Base-by-base conservation (phyloP, 2,113 vertebrate species). In the Capreolus pygargus region DNA sequence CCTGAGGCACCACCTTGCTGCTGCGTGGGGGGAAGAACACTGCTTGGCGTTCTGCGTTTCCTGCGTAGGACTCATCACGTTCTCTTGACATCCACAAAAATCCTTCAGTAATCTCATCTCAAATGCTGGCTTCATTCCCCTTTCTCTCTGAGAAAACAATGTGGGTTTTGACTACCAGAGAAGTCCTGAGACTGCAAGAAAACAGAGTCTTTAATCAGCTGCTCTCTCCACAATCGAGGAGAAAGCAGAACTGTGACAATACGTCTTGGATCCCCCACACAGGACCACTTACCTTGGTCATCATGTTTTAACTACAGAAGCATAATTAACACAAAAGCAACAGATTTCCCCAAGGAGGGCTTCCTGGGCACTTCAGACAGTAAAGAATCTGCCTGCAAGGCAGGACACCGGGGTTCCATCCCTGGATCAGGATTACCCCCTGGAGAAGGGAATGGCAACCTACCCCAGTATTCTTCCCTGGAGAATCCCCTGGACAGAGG, bases 11-110 rank as follows among this genome's bases (percentile, higher is more conserved):
- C 96, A 16, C 10, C 84, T 67, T 27, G 85, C 57, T 33, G 61
- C 23, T 6, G 3, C 0, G 0, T 6, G 1, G 8, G 7, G 11
- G 7, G 36, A 61, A 50, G 8, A 19, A 19, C 36, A 55, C 1
- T 1, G 4, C 30, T 30, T 25, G 36, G 19, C 83, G 27, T 28
- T 5, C 33, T 50, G 23, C 60, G 55, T 33, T 50, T 50, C 9
- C 16, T 33, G 23, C 15, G 33, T 10, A 14, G 11, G 58, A 61
- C 17, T 30, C 27, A 45, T 39, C 2, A 25, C 8, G 0, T 60
- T 60, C 43, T 55, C 58, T 30, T 58, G 45, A 28, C 3, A 14
- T 12, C 21, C 76, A 2, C 9, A 33, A 57, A 64, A 21, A 21
- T 15, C 45, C 61, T 55, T 57, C 33, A 36, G 8, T 43, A 23